Conservation (phyloP, 2,113 vertebrate genomes). For the Dasyprocta punctata region DNA sequence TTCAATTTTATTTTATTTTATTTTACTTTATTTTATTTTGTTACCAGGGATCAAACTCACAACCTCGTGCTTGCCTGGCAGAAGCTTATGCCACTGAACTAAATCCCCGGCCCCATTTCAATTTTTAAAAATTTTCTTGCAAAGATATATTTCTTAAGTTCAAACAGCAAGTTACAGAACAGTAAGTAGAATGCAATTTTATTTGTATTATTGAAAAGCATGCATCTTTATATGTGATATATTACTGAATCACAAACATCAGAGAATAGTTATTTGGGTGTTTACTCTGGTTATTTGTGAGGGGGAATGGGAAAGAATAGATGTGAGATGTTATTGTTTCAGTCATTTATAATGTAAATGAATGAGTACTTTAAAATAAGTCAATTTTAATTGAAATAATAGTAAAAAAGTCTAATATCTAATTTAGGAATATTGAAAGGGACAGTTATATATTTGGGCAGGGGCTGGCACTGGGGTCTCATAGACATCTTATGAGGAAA, state of each 20-base stretch:
- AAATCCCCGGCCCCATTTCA: too few relatives aligned
- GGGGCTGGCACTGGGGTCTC: neutral
- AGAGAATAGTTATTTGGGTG: neutral
- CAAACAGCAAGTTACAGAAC: conserved; percentile 5
- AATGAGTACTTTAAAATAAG: neutral
- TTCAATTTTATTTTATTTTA: too few relatives aligned
- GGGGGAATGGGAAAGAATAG: neutral
- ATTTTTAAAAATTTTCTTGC: neutral
- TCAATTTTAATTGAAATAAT: neutral
- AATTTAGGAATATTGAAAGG: neutral
- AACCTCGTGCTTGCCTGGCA: too few relatives aligned
- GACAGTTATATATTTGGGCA: neutral
- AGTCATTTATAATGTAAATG: neutral
- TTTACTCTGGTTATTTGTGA: neutral
- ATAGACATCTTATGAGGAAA: neutral
- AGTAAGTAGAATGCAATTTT: neutral
- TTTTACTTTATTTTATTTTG: too few relatives aligned
- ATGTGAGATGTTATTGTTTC: neutral
- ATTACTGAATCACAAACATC: neutral
- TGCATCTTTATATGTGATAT: neutral
- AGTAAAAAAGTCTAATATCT: neutral
- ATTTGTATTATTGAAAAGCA: neutral
- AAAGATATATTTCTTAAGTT: conserved; percentile 27
- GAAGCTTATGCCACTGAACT: too few relatives aligned
- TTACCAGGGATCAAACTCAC: too few relatives aligned